Evolutionary conservation across 2,797 vertebrate species (phyloP), one percentile per base, ranked within the genome.

Genomic region (Phoebastria nigripes): DNA sequence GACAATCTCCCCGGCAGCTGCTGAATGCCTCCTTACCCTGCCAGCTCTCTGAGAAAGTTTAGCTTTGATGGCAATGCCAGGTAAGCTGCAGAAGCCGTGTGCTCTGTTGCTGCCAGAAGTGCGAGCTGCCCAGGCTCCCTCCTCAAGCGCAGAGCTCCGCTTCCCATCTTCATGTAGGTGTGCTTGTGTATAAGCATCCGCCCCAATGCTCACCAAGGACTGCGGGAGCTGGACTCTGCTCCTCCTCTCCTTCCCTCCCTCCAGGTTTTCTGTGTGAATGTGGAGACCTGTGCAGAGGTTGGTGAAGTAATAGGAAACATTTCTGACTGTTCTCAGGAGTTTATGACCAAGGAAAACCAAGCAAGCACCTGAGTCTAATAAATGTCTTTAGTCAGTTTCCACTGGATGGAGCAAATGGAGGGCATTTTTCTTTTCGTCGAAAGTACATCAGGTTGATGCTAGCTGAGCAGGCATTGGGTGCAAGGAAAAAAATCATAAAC

Each of bases 121-220:
- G 19, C 3, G 7, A 56, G 63, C 21, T 77, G 35, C 61, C 2
- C 4, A 70, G 46, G 20, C 16, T 81, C 15, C 15, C 28, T 70
- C 26, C 31, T 73, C 35, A 15, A 73, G 44, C 4, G 7, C 56
- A 71, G 69, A 67, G 42, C n/a, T 92, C 10, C 3, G 5, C 6
- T 55, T 71, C 54, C 35, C 33, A 6, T 46, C 54, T 69, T 77
- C 11, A 6, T 0, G 2, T 52, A 66, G 28, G 12, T 37, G 17
- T 74, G 25, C 13, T 65, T 42, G 22, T 71, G 25, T 39, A 10
- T 21, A 18, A 35, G 42, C 35, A 6, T n/a, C 24, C 5, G 3
- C 12, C 12, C 4, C 2, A 1, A 0, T 0, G 16, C 29, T 84
- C 51, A 78, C 33, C 3, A 3, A 55, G 28, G 26, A 14, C 56